Percentiles rank a stretch among this genome's conserved stretches.
Conservation (phyloP, 2,113 vertebrate species). For the Pelecanoides urinatrix region DNA sequence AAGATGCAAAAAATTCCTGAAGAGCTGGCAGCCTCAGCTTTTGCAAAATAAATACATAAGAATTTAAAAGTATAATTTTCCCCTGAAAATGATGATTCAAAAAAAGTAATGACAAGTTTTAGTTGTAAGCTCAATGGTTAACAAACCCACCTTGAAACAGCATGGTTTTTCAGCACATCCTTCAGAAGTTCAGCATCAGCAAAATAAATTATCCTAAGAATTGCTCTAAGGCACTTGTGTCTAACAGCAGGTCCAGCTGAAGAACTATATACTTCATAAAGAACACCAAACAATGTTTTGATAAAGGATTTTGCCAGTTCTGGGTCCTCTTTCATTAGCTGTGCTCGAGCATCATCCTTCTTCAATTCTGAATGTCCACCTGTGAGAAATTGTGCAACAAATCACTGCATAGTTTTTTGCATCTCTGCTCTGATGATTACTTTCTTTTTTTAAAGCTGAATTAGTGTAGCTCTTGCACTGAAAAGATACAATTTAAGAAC, state of each 20-base stretch:
- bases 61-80: neutral
- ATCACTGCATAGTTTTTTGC: neutral
- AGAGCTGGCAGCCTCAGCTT: neutral
- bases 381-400: constrained; percentile 11
- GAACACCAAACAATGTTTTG: constrained; percentile 98
- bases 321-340: constrained; percentile 98
- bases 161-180: constrained; percentile 98
- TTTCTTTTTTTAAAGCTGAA: neutral
- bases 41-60: neutral
- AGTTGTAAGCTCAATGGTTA: neutral
- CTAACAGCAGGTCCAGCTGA: constrained; percentile 98
- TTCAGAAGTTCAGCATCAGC: constrained; percentile 98
- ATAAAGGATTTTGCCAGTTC: constrained; percentile 99
- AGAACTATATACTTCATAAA: constrained; percentile 99
- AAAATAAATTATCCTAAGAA: constrained; percentile 99
- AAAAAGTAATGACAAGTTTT: neutral
- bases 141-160: constrained; percentile 90
- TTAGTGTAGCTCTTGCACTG: neutral
- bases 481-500: neutral
- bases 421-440: neutral
- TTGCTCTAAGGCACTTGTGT: constrained; percentile 99
- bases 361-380: constrained; percentile 93
- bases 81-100: neutral
- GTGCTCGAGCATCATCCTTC: constrained; percentile 95
- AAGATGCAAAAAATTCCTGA: neutral